phyloP scores from a whole-genome alignment of 2,888 invertebrate species.

The Tolmerus cingulatus region DNA sequence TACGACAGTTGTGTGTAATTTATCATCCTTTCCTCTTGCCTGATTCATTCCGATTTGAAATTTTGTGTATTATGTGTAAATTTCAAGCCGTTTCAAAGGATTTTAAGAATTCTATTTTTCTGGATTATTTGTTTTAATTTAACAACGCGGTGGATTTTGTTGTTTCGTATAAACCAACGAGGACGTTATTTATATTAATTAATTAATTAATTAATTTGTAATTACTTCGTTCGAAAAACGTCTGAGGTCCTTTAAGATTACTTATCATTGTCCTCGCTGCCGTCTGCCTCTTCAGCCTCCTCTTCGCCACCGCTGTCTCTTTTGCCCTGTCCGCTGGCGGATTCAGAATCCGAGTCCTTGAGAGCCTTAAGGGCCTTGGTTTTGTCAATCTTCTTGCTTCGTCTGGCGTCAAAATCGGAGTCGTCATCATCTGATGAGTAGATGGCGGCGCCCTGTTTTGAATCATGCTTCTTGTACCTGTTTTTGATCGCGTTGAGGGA shows the following conservation, averaged over 20 bases:
- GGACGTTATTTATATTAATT: not conserved
- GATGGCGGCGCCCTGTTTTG: slow-evolving; percentile 68
- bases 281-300: slow-evolving; percentile 49
- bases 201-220: too few relatives aligned
- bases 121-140: too few relatives aligned
- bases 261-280: slow-evolving; percentile 50
- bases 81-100: too few relatives aligned
- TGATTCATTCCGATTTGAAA: too few relatives aligned
- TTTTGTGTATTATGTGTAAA: too few relatives aligned
- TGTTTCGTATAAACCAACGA: not conserved
- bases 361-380: slow-evolving; percentile 80
- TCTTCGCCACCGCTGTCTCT: slow-evolving; percentile 55
- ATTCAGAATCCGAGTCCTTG: slow-evolving; percentile 75
- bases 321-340: slow-evolving; percentile 56
- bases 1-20: not conserved
- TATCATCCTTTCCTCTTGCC: not conserved
- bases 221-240: too few relatives aligned
- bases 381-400: slow-evolving; percentile 74
- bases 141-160: too few relatives aligned
- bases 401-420: slow-evolving; percentile 79
- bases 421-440: slow-evolving; percentile 85
- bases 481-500: slow-evolving; percentile 94
- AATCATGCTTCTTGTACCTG: slow-evolving; percentile 77
- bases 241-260: too few relatives aligned
- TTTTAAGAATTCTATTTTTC: too few relatives aligned